These are phyloP conservation scores for Anoplophora glabripennis DNA, from an alignment of 1,140 invertebrate species.

Conservation along the genomic window DNA sequence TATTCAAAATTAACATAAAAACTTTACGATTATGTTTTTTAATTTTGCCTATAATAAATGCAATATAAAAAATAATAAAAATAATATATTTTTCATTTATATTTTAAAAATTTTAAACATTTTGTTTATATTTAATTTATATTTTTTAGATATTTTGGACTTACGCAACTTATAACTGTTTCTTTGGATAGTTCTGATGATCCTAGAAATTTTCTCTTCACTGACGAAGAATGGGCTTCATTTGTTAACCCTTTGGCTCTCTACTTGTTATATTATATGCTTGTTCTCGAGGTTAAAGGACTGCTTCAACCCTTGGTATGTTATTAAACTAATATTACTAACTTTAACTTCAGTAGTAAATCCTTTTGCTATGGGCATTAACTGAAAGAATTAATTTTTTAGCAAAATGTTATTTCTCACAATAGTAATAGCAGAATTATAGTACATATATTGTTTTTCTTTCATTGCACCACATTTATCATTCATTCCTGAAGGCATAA, in stretches of 20 bases:
- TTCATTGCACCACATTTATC: too few relatives aligned
- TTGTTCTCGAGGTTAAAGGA: constrained; percentile 68
- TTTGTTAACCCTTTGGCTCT: constrained; percentile 74
- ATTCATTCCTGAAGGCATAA: too few relatives aligned
- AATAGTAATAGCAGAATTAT: too few relatives aligned
- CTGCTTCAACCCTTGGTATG: constrained; percentile 66
- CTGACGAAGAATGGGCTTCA: constrained; percentile 62
- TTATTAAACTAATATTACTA: constrained; percentile 12
- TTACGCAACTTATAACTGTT: constrained; percentile 51
- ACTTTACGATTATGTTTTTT: too few relatives aligned
- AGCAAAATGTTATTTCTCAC: too few relatives aligned
- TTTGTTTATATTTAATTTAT: constrained; percentile 53
- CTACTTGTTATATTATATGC: constrained; percentile 69
- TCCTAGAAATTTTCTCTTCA: constrained; percentile 60
- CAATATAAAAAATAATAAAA: constrained; percentile 8
- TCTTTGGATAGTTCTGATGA: constrained; percentile 41
- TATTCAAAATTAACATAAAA: too few relatives aligned
- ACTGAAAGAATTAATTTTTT: too few relatives aligned
- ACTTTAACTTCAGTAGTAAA: not conserved
- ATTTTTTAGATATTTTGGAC: constrained; percentile 65
- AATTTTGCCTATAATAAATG: too few relatives aligned
- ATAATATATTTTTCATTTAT: not conserved
- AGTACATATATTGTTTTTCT: too few relatives aligned
- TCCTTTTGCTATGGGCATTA: too few relatives aligned
- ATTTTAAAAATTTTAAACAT: constrained; percentile 62